A percentile compares a stretch with the other conserved stretches of the same genome.
Evolutionary conservation across 1,140 invertebrate genomes (phyloP).

Genomic region (Ooceraea biroi): DNA sequence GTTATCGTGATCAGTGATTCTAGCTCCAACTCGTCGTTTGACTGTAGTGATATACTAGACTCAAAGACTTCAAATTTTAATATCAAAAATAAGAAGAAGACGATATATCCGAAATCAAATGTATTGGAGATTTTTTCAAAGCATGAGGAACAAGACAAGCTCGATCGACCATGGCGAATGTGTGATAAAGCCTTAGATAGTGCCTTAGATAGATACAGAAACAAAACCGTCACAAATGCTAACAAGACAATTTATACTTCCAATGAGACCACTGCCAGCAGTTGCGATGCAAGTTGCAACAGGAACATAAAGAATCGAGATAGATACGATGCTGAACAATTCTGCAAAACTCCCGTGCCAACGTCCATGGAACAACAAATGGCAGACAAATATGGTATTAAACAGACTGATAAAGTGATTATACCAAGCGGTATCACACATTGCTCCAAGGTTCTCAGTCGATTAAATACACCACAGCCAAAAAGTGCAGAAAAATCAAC

Average conservation of each 20-base stretch:
- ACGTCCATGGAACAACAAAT: background rate
- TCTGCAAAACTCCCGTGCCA: background rate
- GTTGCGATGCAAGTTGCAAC: background rate
- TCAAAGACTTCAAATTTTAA: background rate
- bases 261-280: slow-evolving; percentile 34
- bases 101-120: background rate
- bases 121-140: slow-evolving; percentile 36
- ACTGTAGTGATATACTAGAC: background rate
- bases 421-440: background rate
- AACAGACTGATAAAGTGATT: background rate
- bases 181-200: background rate
- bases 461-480: background rate
- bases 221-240: background rate
- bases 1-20: slow-evolving; percentile 74
- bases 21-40: slow-evolving; percentile 48
- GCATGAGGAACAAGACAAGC: background rate
- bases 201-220: background rate
- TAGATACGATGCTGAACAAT: background rate
- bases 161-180: background rate
- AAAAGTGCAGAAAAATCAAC: background rate
- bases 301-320: background rate
- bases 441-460: background rate
- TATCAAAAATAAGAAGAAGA: background rate
- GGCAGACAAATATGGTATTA: background rate
- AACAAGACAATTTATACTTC: slow-evolving; percentile 26